Conservation (phyloP, 2,888 invertebrate species). For the Eumacrocentrus americanus region DNA sequence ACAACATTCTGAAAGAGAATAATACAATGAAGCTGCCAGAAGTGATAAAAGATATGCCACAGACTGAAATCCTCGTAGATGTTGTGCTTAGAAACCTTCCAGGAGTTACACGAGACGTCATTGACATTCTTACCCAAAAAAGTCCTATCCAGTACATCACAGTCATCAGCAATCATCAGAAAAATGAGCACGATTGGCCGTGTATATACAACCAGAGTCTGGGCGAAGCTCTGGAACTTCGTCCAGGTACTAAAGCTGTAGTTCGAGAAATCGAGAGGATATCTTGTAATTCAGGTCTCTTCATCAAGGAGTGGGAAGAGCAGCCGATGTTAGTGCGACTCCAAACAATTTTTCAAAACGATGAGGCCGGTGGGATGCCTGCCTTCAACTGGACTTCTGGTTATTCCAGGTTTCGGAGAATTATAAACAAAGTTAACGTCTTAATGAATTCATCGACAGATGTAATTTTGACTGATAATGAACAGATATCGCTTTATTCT, state of each 20-base stretch:
- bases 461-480: conserved; percentile 39
- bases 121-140: conserved; percentile 45
- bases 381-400: conserved; percentile 54
- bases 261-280: conserved; percentile 62
- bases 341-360: conserved; percentile 36
- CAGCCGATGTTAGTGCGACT: conserved; percentile 44
- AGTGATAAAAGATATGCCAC: conserved; percentile 44
- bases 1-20: conserved; percentile 44
- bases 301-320: conserved; percentile 63
- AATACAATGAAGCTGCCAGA: conserved; percentile 36
- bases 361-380: conserved; percentile 33
- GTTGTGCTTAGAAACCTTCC: conserved; percentile 45
- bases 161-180: conserved; percentile 61
- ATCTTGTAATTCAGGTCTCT: conserved; percentile 60
- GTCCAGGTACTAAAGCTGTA: conserved; percentile 54
- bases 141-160: conserved; percentile 49
- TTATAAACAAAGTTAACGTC: conserved; percentile 43
- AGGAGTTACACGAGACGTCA: conserved; percentile 44
- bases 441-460: conserved; percentile 37
- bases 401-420: conserved; percentile 46
- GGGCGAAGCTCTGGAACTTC: conserved; percentile 54
- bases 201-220: conserved; percentile 61
- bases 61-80: conserved; percentile 46
- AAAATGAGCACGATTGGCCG: conserved; percentile 63
- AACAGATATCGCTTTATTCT: conserved; percentile 38